Evolutionary conservation across 1,140 invertebrate species (phyloP), one percentile per base, ranked within the genome.

Genomic region (Druon quercuslanigerum): DNA sequence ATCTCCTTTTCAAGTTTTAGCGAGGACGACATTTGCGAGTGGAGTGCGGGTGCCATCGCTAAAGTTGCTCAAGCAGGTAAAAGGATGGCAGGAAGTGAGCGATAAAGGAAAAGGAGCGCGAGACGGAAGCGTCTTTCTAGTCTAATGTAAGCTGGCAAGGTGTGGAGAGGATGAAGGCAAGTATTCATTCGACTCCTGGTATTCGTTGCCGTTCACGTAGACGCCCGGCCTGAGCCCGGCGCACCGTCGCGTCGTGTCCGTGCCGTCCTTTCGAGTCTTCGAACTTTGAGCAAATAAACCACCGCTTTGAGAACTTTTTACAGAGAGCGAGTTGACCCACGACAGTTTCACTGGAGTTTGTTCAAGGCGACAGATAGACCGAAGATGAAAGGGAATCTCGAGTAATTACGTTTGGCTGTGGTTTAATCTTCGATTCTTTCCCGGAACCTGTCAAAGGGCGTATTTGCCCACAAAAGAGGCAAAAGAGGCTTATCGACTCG

Each of bases 121-220:
- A 40, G 40, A 33, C 57, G 60, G 60, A 66, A 66, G 60, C 25
- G 25, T 66, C 60, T 66, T 66, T 66, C 60, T 66, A 66, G 25
- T 66, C 60, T 66, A 66, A 66, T 66, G 60, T 40, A 40, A 66
- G 25, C 25, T 33, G 25, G 60, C 46, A 66, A 33, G 60, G 33
- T 56, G 54, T 66, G 9, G 60, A 66, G 60, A 33, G 25, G 60
- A 33, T 16, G 57, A 33, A 66, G 60, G 60, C 20, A 33, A 66
- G 60, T 40, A 66, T 66, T 66, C 60, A 66, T 66, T 66, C 60
- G 60, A 9, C 19, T 57, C 54, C 19, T 57, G 11, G 54, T 20
- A 33, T 33, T 33, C 25, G 14, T 50, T 72, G n/a, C n/a, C 17
- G 50, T 79, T 72, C 73, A 60, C 74, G 82, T 75, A 54, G 75